Evolutionary conservation across 1,140 invertebrate species (phyloP).

Genomic region (Philaenus spumarius): DNA sequence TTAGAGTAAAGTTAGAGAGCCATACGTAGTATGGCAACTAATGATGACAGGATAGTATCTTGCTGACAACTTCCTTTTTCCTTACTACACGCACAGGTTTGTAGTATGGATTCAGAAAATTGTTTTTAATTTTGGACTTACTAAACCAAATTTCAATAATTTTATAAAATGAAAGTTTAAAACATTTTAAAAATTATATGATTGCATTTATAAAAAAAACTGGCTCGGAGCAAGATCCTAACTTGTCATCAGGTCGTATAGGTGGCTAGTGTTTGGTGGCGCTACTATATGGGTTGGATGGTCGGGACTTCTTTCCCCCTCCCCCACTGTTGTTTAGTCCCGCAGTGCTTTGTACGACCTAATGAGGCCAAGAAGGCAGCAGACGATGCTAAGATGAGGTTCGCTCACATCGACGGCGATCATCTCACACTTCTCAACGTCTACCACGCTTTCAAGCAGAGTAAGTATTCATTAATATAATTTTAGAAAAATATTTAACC

Average conservation of each 20-base stretch:
- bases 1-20: too few species aligned
- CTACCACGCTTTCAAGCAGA: slow-evolving; percentile 99
- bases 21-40: too few species aligned
- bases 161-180: not conserved
- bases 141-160: not conserved
- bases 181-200: slow-evolving; percentile 15
- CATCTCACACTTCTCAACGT: slow-evolving; percentile 93
- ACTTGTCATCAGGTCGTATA: slow-evolving; percentile 43
- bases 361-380: slow-evolving; percentile 98
- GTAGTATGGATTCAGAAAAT: too few species aligned
- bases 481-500: too few species aligned
- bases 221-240: slow-evolving; percentile 31
- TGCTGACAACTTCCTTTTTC: too few species aligned
- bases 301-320: slow-evolving; percentile 40
- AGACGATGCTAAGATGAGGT: slow-evolving; percentile 98
- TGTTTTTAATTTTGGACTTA: not conserved
- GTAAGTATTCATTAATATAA: slow-evolving; percentile 78
- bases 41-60: too few species aligned
- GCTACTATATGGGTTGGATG: slow-evolving; percentile 51
- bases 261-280: slow-evolving; percentile 35
- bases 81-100: too few species aligned
- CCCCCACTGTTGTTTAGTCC: slow-evolving; percentile 61
- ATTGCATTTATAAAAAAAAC: not conserved
- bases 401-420: slow-evolving; percentile 99
- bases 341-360: slow-evolving; percentile 98